These are phyloP conservation scores for Orthosia incerta DNA, from an alignment of 2,888 invertebrate genomes.

Conservation along the genomic window DNA sequence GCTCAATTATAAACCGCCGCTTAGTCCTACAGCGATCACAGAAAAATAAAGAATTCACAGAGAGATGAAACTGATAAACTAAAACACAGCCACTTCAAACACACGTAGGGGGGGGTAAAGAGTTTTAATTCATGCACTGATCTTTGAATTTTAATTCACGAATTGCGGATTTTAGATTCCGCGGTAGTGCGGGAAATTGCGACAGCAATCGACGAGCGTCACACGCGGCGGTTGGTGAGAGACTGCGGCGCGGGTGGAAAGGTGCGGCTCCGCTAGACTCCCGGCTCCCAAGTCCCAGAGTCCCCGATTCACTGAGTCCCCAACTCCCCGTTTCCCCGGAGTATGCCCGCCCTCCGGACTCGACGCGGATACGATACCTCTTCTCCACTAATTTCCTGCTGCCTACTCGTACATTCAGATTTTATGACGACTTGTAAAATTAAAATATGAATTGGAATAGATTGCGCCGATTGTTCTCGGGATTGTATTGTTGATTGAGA, in stretches of 20 bases:
- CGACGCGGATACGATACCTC: constrained; percentile 73
- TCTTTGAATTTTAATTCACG: constrained; percentile 64
- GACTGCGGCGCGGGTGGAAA: constrained; percentile 80
- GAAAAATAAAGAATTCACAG: constrained; percentile 41
- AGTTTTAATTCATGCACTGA: constrained; percentile 45
- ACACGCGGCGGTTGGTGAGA: constrained; percentile 64
- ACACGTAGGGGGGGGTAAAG: constrained; percentile 31
- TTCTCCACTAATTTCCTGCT: constrained; percentile 72
- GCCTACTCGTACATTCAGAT: constrained; percentile 53
- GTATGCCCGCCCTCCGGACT: constrained; percentile 76
- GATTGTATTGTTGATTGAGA: constrained; percentile 54
- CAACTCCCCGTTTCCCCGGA: constrained; percentile 61
- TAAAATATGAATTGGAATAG: constrained; percentile 63
- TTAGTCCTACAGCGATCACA: constrained; percentile 49
- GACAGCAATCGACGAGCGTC: constrained; percentile 54
- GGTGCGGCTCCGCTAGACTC: constrained; percentile 58
- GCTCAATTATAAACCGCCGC: constrained; percentile 62
- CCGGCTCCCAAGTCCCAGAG: constrained; percentile 45
- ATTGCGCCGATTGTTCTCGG: constrained; percentile 56
- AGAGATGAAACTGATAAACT: constrained; percentile 51
- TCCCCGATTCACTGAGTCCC: constrained; percentile 57
- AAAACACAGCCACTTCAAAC: constrained; percentile 60
- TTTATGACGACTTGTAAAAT: constrained; percentile 66
- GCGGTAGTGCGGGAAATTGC: constrained; percentile 49
- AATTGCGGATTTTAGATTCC: constrained; percentile 51